Evolutionary conservation across 1,140 invertebrate species (phyloP).

Genomic region (Diuraphis noxia): DNA sequence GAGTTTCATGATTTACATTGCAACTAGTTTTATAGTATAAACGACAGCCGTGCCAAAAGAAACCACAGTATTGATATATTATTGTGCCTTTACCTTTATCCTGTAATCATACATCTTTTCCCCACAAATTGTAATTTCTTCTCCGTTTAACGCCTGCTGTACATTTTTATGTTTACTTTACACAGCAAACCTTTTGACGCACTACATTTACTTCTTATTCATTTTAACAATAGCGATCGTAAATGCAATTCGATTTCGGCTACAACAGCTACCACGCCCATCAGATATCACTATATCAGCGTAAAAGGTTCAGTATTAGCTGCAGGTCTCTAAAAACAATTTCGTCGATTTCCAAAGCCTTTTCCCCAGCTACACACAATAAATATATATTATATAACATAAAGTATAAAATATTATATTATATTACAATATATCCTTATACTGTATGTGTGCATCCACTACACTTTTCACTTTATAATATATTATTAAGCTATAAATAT

Average conservation of each 20-base stretch:
- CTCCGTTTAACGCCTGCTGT: neutral
- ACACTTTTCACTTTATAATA: neutral
- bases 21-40: neutral
- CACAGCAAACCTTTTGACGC: neutral
- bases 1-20: neutral
- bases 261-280: neutral
- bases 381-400: neutral
- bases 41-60: neutral
- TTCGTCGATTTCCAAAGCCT: neutral
- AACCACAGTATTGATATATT: neutral
- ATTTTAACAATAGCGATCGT: neutral
- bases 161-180: neutral
- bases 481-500: neutral
- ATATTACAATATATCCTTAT: no score
- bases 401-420: neutral
- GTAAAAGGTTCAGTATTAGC: neutral
- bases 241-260: neutral
- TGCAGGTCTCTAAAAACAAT: neutral
- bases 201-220: neutral
- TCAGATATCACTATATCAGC: neutral
- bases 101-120: neutral
- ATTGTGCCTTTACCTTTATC: slow-evolving; percentile 6
- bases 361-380: neutral
- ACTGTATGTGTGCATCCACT: neutral
- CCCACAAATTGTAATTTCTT: neutral